These are phyloP conservation scores for Neelides sp. DNA, from an alignment of 1,140 invertebrate species.

Conservation along the genomic window DNA sequence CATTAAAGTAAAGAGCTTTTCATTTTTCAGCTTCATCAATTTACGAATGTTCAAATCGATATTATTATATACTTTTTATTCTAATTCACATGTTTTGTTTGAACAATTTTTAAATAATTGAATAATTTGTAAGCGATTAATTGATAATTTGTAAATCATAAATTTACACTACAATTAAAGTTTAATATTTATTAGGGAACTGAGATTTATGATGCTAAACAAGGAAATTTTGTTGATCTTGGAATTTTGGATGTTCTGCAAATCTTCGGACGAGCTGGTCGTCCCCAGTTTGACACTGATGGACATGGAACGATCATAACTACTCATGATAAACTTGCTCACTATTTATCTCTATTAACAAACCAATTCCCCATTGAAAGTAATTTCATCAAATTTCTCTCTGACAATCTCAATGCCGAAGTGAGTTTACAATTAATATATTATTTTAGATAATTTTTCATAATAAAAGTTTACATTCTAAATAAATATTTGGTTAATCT, in stretches of 20 bases:
- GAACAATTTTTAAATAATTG: slow-evolving; percentile 6
- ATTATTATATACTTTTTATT: neutral
- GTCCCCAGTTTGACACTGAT: slow-evolving; percentile 79
- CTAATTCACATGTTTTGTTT: neutral
- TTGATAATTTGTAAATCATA: slow-evolving; percentile 5
- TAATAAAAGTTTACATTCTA: neutral
- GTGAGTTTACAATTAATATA: slow-evolving; percentile 44
- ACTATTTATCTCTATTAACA: slow-evolving; percentile 87
- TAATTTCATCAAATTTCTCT: slow-evolving; percentile 79
- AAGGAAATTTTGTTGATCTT: slow-evolving; percentile 85
- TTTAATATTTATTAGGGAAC: slow-evolving; percentile 58
- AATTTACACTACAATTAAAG: too few relatives aligned
- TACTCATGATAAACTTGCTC: slow-evolving; percentile 74
- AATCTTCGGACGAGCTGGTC: slow-evolving; percentile 96
- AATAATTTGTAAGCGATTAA: neutral
- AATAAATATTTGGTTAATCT: slow-evolving; percentile 13
- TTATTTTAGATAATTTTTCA: slow-evolving; percentile 5
- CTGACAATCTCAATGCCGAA: slow-evolving; percentile 97
- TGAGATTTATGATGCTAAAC: slow-evolving; percentile 92
- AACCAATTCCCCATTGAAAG: slow-evolving; percentile 98
- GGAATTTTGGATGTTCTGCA: slow-evolving; percentile 96
- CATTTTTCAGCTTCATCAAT: slow-evolving; percentile 2
- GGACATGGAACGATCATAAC: slow-evolving; percentile 96
- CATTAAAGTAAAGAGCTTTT: slow-evolving; percentile 56
- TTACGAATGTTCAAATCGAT: neutral